phyloP scores from a whole-genome alignment of 2,797 vertebrate species.

The Anguilla megastoma region DNA sequence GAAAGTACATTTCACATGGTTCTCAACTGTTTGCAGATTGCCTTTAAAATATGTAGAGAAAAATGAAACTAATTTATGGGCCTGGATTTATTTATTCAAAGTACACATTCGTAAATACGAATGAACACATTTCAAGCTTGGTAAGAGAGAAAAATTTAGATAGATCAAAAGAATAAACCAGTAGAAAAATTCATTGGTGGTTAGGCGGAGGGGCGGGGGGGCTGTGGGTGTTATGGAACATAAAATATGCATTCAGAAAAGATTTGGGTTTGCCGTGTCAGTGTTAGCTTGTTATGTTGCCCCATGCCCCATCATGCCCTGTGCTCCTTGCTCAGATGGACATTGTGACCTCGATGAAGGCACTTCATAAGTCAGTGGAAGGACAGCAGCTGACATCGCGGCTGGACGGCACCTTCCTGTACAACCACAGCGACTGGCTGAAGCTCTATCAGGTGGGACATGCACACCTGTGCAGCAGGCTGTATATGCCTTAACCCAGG shows the following conservation, averaged over 20 bases:
- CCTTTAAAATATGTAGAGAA: neutral
- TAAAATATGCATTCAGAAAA: neutral
- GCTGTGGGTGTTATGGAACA: neutral
- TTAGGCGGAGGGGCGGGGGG: conserved; percentile 18
- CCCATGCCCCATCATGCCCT: neutral
- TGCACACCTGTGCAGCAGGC: neutral
- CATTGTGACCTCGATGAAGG: conserved; percentile 77
- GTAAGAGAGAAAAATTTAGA: too few relatives aligned
- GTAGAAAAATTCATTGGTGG: neutral
- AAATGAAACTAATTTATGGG: neutral
- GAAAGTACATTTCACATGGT: neutral
- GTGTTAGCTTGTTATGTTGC: conserved; percentile 12
- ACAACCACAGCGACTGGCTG: conserved; percentile 83
- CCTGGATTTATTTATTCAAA: neutral
- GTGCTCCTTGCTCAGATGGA: conserved; percentile 73
- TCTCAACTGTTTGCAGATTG: neutral
- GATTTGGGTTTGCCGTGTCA: neutral
- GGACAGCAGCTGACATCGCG: conserved; percentile 75
- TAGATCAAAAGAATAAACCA: neutral
- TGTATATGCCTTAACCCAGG: neutral
- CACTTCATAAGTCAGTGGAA: conserved; percentile 79
- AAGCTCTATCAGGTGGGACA: conserved; percentile 85
- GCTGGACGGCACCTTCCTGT: conserved; percentile 79
- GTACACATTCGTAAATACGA: neutral
- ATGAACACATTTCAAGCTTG: too few relatives aligned